Base-by-base conservation (phyloP, 2,888 invertebrate species). In the Bugula neritina region DNA sequence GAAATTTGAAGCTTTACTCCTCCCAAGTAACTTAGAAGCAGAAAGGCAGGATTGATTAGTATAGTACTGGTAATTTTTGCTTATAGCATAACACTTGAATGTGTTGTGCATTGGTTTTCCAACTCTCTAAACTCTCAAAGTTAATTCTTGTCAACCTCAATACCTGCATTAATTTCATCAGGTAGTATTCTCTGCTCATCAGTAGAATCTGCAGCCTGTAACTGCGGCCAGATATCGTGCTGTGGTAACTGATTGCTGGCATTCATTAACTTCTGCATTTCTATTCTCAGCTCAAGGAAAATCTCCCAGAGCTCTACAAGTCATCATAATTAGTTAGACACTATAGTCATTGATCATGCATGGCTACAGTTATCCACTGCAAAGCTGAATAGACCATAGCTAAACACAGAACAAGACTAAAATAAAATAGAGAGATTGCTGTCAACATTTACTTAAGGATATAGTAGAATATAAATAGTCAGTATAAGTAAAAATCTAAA, bases 231-330 rank as follows among this genome's bases (percentile, higher is more conserved):
- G 3, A 80, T 81, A 5, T 89, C 87, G 27, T 85, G 81, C 77
- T 90, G 88, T 0, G 94, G 94, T 84, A 95, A 87, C 80, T 89
- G 90, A 83, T 95, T 95, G 0, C 90, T 88, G 21, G 89, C 87
- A 58, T 88, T 85, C 71, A 94, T 82, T 78, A 91, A 88, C 82
- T 93, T 92, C 82, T 96, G 95, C 31, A 94, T 84, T 80, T 92
- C 91, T 77, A 96, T 95, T 75, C 96, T 88, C 81, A 90, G 87
- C 85, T 96, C 94, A 31, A 96, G 82, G 1, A 96, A 82, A 72
- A 88, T 89, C 82, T 96, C 95, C 93, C 93, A 96, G 0, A 93
- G 72, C 72, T 79, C 86, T 86, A 73, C 35, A 80, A 29, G 63
- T 5, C 13, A 57, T n/a, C 5, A 5, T n/a, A n/a, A n/a, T n/a